Percentiles rank a stretch among this genome's conserved stretches.
Evolutionary conservation across 2,797 vertebrate genomes (phyloP).

Genomic region (Tenualosa thibaudeaui): DNA sequence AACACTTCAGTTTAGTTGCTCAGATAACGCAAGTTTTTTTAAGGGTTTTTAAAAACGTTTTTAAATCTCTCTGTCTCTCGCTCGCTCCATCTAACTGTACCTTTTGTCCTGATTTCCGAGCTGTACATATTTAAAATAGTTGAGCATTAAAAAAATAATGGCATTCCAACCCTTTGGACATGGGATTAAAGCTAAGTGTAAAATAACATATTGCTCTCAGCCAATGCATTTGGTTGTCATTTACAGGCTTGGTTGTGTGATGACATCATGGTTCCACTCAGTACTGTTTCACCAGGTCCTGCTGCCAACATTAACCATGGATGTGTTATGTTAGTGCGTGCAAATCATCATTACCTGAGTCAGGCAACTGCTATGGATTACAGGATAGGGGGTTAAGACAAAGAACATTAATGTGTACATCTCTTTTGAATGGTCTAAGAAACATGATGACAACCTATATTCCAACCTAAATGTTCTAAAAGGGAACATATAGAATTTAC

Average conservation of each 20-base stretch:
- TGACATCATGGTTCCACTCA: not conserved
- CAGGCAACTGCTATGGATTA: not conserved
- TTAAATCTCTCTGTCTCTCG: too few relatives aligned
- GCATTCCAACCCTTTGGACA: not conserved
- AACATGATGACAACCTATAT: not conserved
- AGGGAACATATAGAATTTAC: not conserved
- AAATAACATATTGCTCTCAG: not conserved
- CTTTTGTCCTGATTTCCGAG: not conserved
- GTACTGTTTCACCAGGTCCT: not conserved
- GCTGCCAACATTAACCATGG: not conserved
- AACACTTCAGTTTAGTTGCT: not conserved
- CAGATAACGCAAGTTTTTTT: not conserved
- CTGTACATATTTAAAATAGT: conserved; percentile 15
- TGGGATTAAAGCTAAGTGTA: not conserved
- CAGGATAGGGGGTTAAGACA: not conserved
- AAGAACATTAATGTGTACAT: not conserved
- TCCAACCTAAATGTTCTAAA: not conserved
- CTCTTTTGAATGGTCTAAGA: not conserved
- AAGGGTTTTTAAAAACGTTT: too few relatives aligned
- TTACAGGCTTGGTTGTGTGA: not conserved
- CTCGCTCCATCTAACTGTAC: not conserved
- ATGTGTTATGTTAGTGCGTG: not conserved
- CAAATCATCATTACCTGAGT: not conserved
- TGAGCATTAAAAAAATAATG: not conserved
- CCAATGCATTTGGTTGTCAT: conserved; percentile 15